phyloP scores from a whole-genome alignment of 92 coral and sea anemone species.

The Chrysogorgia sp. region DNA sequence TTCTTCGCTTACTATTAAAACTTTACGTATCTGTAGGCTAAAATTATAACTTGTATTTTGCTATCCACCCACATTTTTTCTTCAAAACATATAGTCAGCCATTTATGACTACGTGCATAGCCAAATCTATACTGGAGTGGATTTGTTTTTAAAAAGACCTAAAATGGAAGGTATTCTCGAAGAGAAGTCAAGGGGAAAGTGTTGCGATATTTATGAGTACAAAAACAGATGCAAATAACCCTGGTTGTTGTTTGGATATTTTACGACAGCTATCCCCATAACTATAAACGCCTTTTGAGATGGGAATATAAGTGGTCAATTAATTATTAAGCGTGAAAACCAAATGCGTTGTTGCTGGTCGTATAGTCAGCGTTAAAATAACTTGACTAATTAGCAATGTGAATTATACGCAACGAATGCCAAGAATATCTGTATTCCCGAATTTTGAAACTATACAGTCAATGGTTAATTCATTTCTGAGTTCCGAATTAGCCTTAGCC shows the following conservation, averaged over 20 bases:
- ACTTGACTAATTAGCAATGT: conserved; percentile 1
- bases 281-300: background rate
- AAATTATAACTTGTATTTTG: too few species aligned
- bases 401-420: background rate
- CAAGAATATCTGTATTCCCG: background rate
- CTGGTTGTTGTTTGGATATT: background rate
- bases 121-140: too few species aligned
- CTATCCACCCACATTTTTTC: too few species aligned
- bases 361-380: background rate
- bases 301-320: background rate
- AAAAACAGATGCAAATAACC: background rate
- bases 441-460: background rate
- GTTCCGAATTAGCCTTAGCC: too few species aligned
- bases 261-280: background rate
- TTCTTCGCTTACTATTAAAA: too few species aligned
- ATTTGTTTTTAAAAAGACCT: too few species aligned
- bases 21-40: too few species aligned
- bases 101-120: too few species aligned
- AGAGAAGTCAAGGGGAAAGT: too few species aligned
- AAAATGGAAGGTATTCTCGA: too few species aligned
- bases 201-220: background rate
- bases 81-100: too few species aligned
- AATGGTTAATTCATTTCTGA: background rate
- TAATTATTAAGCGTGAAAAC: background rate
- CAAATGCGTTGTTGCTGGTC: background rate